These are phyloP conservation scores for Dryobates pubescens DNA, from an alignment of 2,797 vertebrate species.

Conservation along the genomic window DNA sequence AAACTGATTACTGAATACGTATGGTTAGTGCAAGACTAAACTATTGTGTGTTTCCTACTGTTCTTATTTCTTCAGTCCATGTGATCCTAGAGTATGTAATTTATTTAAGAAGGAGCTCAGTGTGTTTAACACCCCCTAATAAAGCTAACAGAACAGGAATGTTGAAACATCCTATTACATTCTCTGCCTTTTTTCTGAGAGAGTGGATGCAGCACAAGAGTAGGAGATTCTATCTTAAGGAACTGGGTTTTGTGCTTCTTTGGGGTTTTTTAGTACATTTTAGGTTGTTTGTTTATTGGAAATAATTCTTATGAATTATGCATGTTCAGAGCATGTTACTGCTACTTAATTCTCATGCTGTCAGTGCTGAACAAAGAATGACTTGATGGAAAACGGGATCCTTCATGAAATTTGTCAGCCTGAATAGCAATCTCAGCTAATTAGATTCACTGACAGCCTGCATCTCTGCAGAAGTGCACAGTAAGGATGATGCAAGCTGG, in stretches of 20 bases:
- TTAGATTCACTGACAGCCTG: not conserved
- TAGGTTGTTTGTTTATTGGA: conserved; percentile 35
- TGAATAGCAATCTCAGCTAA: conserved; percentile 41
- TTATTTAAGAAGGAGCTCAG: not conserved
- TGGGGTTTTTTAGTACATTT: not conserved
- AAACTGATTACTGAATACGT: not conserved
- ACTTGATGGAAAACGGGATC: conserved; percentile 36
- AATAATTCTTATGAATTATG: conserved; percentile 38
- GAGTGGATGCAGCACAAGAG: not conserved
- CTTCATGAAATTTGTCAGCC: conserved; percentile 22
- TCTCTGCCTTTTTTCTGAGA: not conserved
- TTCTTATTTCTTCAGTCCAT: not conserved
- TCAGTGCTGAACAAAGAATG: not conserved
- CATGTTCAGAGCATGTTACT: conserved; percentile 15
- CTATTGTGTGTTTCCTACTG: not conserved
- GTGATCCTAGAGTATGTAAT: not conserved
- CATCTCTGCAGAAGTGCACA: not conserved
- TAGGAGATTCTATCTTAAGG: not conserved
- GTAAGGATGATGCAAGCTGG: not conserved
- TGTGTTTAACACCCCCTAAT: not conserved
- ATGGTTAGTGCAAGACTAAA: not conserved
- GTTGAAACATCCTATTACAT: not conserved
- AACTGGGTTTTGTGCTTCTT: not conserved
- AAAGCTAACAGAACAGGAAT: not conserved
- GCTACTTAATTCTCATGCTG: conserved; percentile 47